Conservation (phyloP, 2,113 vertebrate species). For the Tichodroma muraria region DNA sequence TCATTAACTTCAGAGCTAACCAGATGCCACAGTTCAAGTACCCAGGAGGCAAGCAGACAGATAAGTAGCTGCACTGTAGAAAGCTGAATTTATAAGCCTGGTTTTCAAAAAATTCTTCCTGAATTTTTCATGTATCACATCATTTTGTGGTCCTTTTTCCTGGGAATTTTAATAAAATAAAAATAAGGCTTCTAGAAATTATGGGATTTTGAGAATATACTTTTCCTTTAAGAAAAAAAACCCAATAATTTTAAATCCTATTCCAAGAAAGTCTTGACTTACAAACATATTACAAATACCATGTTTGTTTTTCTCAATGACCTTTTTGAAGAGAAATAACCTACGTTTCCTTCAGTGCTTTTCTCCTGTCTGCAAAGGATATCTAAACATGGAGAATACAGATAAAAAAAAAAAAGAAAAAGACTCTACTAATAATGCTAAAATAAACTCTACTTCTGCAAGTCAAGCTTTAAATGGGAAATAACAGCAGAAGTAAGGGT, state of each 20-base stretch:
- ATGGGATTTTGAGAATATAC: not conserved
- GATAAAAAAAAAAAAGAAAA: not conserved
- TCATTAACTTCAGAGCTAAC: slow-evolving; percentile 36
- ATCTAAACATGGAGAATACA: not conserved
- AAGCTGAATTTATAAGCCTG: not conserved
- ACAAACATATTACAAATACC: not conserved
- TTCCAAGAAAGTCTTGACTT: not conserved
- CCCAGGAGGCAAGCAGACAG: not conserved
- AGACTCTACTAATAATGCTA: not conserved
- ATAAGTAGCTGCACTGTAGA: not conserved
- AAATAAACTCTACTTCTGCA: not conserved
- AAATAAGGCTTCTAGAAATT: not conserved
- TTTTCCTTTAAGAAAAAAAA: not conserved
- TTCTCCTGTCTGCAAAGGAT: not conserved
- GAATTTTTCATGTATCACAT: not conserved
- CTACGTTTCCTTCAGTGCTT: not conserved
- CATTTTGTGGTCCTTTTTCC: not conserved
- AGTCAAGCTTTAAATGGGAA: not conserved
- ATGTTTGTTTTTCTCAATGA: not conserved
- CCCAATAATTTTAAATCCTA: not conserved
- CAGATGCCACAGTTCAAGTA: slow-evolving; percentile 37
- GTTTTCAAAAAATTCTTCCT: slow-evolving; percentile 19
- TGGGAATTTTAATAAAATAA: not conserved
- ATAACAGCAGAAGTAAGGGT: not conserved
- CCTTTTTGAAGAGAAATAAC: not conserved